Evolutionary conservation across 2,797 vertebrate species (phyloP).

Genomic region (Amniataba percoides): DNA sequence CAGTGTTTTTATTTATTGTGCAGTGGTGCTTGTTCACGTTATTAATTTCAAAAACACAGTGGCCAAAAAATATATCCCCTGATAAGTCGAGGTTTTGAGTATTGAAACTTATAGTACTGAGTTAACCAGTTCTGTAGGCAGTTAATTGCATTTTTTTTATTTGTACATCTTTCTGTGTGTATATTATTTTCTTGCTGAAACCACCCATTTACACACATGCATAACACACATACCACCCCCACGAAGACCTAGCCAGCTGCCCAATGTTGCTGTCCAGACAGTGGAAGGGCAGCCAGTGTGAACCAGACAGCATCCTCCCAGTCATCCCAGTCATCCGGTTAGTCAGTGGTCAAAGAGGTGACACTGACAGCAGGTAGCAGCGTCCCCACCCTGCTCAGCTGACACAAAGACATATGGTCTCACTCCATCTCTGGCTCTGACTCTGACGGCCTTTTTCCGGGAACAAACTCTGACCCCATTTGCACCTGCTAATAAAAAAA

Average conservation of each 20-base stretch:
- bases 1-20: background rate
- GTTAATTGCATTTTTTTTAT: background rate
- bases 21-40: background rate
- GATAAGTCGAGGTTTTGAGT: background rate
- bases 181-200: background rate
- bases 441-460: constrained; percentile 9
- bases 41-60: background rate
- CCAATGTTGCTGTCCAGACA: constrained; percentile 48
- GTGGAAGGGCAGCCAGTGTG: constrained; percentile 59
- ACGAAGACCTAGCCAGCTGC: constrained; percentile 44
- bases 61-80: background rate
- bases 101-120: background rate
- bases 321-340: constrained; percentile 54
- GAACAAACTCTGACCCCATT: constrained; percentile 27
- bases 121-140: background rate
- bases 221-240: constrained; percentile 5
- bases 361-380: constrained; percentile 67
- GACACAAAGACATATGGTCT: constrained; percentile 73
- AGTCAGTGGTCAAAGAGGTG: constrained; percentile 72
- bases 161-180: background rate
- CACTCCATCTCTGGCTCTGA: constrained; percentile 60
- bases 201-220: background rate
- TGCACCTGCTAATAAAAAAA: constrained; percentile 17
- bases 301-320: constrained; percentile 61
- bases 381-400: constrained; percentile 40